A percentile compares a stretch with the other conserved stretches of the same genome.
Evolutionary conservation across 2,113 vertebrate species (phyloP).

Genomic region (Tinamus guttatus): DNA sequence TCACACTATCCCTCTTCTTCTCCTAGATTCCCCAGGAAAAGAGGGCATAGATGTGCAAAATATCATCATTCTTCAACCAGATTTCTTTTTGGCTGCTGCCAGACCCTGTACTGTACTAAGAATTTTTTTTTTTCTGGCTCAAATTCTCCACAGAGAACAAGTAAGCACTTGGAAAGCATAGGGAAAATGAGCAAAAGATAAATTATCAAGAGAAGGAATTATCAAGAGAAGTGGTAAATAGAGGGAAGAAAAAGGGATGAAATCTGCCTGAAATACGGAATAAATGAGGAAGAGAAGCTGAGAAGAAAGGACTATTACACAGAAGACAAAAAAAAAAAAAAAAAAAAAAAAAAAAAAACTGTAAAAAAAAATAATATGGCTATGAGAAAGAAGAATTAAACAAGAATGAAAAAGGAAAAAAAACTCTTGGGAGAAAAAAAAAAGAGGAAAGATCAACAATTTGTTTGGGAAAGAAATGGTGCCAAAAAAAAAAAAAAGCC

Average conservation of each 20-base stretch:
- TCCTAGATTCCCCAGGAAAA: background rate
- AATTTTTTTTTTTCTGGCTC: background rate
- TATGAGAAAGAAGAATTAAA: background rate
- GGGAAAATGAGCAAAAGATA: background rate
- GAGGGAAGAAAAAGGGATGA: background rate
- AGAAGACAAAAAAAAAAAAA: background rate
- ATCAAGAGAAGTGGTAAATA: background rate
- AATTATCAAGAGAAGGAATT: background rate
- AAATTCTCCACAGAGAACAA: background rate
- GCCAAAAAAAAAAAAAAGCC: background rate
- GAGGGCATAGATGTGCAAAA: background rate
- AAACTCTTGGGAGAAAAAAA: background rate
- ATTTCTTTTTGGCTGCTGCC: background rate
- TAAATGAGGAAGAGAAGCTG: background rate
- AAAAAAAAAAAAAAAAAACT: rapidly evolving
- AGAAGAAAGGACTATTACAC: background rate
- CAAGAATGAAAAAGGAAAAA: background rate
- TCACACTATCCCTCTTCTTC: background rate
- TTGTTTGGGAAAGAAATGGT: rapidly evolving
- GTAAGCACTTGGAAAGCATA: background rate
- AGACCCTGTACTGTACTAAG: background rate
- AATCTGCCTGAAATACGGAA: background rate
- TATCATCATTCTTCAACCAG: background rate
- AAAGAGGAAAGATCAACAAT: background rate
- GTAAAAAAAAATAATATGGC: background rate